Evolutionary conservation across 92 coral and sea anemone species (phyloP).

Genomic region (Meandrina meandrites): DNA sequence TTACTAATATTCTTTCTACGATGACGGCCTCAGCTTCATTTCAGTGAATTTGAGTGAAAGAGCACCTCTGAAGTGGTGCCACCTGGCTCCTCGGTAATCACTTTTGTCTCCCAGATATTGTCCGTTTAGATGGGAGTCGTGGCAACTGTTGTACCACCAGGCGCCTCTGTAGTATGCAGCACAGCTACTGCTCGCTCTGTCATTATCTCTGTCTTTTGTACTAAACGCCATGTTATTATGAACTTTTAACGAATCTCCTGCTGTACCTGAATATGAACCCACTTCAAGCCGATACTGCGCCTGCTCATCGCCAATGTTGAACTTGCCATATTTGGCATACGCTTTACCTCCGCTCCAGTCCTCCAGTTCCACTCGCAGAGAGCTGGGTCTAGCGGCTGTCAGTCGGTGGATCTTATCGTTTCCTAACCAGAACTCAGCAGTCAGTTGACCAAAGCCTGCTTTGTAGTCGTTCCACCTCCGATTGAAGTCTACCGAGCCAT

Average conservation of each 20-base stretch:
- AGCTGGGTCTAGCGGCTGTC: conserved; percentile 32
- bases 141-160: background rate
- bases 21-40: background rate
- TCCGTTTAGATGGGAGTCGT: background rate
- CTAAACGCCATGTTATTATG: background rate
- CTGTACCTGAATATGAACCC: conserved; percentile 55
- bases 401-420: conserved; percentile 58
- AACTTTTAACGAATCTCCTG: conserved; percentile 49
- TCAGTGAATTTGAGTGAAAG: background rate
- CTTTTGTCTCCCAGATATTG: background rate
- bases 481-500: conserved; percentile 60
- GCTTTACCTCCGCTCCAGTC: conserved; percentile 18
- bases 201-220: background rate
- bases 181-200: background rate
- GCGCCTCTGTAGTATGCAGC: background rate
- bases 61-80: background rate
- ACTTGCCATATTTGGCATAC: conserved; percentile 52
- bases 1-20: background rate
- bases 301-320: conserved; percentile 50
- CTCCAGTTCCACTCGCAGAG: conserved; percentile 36
- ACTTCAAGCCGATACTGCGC: conserved; percentile 48
- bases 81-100: background rate
- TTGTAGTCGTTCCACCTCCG: conserved; percentile 56
- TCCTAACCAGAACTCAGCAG: conserved; percentile 55
- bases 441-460: conserved; percentile 57